These are phyloP conservation scores for Odobenus rosmarus DNA, from an alignment of 2,113 vertebrate genomes.

Conservation along the genomic window DNA sequence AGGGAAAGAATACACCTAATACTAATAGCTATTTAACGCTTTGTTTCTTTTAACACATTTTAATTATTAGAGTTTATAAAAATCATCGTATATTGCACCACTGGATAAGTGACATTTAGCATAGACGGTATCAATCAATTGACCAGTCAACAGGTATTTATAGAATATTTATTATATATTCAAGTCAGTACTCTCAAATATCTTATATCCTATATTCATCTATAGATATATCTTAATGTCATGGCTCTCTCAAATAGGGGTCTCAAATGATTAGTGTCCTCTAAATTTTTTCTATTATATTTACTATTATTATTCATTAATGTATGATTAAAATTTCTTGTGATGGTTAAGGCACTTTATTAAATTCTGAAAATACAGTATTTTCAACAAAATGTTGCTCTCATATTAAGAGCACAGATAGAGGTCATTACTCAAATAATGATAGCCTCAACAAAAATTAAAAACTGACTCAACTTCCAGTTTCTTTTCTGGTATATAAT, in stretches of 20 bases:
- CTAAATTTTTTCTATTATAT: neutral
- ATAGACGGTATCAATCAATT: neutral
- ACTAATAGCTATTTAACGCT: neutral
- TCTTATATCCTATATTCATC: neutral
- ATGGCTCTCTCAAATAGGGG: neutral
- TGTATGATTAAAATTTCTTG: neutral
- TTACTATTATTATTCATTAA: neutral
- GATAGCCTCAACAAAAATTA: neutral
- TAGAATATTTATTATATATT: neutral
- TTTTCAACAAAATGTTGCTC: neutral
- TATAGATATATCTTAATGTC: neutral
- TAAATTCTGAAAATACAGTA: neutral
- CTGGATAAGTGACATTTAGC: neutral
- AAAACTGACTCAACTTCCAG: neutral
- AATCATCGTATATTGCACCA: neutral
- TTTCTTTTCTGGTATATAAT: neutral
- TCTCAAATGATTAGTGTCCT: neutral
- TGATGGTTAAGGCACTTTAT: neutral
- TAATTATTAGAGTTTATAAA: neutral
- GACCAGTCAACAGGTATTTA: neutral
- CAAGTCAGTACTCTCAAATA: neutral
- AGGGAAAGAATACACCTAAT: neutral
- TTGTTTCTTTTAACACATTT: conserved; percentile 10
- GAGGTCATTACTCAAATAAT: neutral
- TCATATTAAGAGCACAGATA: neutral